Conservation (phyloP, 2,888 invertebrate species). For the Caradrina kadenii region DNA sequence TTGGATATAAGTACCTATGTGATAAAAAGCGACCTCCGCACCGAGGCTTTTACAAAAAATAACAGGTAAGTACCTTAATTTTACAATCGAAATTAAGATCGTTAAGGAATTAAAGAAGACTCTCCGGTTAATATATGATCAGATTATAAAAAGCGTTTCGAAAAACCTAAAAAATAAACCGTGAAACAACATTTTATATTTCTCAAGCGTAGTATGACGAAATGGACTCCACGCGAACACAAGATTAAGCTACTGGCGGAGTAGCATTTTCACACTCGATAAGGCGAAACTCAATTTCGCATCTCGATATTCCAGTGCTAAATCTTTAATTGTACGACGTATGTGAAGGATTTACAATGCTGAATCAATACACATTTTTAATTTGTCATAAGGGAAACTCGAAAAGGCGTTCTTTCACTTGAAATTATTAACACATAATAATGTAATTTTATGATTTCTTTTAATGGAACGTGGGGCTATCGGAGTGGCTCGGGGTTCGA, state of each 20-base stretch:
- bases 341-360: slow-evolving; percentile 73
- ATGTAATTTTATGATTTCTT: slow-evolving; percentile 89
- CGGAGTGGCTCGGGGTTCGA: slow-evolving; percentile 79
- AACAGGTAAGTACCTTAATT: slow-evolving; percentile 55
- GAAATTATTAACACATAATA: slow-evolving; percentile 90
- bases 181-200: slow-evolving; percentile 70
- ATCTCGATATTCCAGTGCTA: slow-evolving; percentile 66
- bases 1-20: slow-evolving; percentile 29
- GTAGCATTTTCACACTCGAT: slow-evolving; percentile 72
- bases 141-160: slow-evolving; percentile 72
- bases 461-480: slow-evolving; percentile 88
- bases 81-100: slow-evolving; percentile 69
- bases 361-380: slow-evolving; percentile 78
- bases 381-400: slow-evolving; percentile 77
- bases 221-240: slow-evolving; percentile 67
- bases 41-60: slow-evolving; percentile 62
- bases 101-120: slow-evolving; percentile 73
- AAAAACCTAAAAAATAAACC: slow-evolving; percentile 68
- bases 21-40: slow-evolving; percentile 64
- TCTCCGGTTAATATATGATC: slow-evolving; percentile 68
- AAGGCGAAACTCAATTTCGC: slow-evolving; percentile 77
- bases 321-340: slow-evolving; percentile 70
- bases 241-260: slow-evolving; percentile 75
- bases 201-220: slow-evolving; percentile 69
- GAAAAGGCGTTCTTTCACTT: slow-evolving; percentile 81